Conservation (phyloP, 2,797 vertebrate genomes). For the Acomys russatus region DNA sequence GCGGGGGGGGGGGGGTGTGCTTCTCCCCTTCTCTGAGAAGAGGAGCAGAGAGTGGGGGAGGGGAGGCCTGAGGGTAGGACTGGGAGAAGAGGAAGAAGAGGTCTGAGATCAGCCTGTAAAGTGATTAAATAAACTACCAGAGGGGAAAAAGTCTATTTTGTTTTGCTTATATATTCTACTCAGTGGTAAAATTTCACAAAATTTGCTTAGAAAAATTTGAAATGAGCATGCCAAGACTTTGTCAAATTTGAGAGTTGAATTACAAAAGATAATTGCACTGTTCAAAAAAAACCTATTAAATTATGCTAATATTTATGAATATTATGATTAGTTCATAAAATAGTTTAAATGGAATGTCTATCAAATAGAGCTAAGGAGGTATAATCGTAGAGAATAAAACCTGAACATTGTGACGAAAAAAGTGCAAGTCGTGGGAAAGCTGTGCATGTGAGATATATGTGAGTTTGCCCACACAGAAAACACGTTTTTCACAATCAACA, state of each 20-base stretch:
- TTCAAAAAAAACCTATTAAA: constrained; percentile 59
- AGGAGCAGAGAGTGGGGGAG: too few species aligned
- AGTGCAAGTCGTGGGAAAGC: constrained; percentile 76
- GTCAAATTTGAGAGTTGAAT: constrained; percentile 8
- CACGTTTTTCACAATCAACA: not conserved
- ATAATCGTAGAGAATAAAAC: constrained; percentile 59
- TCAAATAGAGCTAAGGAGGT: constrained; percentile 61
- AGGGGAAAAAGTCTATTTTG: not conserved
- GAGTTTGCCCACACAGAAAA: constrained; percentile 77
- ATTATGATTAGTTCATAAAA: constrained; percentile 83
- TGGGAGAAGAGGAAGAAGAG: too few species aligned
- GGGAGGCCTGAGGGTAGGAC: too few species aligned
- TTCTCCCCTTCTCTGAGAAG: too few species aligned
- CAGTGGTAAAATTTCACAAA: constrained; percentile 49
- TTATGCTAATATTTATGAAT: constrained; percentile 45
- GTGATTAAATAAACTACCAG: too few species aligned
- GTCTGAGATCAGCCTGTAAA: too few species aligned
- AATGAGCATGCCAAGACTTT: not conserved
- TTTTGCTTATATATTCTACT: not conserved
- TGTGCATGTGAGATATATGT: constrained; percentile 76
- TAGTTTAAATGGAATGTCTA: constrained; percentile 69
- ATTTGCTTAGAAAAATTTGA: constrained; percentile 55
- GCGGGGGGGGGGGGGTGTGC: too few species aligned
- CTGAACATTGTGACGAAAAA: constrained; percentile 75
- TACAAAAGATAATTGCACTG: not conserved